Base-by-base conservation (phyloP, 2,797 vertebrate genomes). In the Alca torda region DNA sequence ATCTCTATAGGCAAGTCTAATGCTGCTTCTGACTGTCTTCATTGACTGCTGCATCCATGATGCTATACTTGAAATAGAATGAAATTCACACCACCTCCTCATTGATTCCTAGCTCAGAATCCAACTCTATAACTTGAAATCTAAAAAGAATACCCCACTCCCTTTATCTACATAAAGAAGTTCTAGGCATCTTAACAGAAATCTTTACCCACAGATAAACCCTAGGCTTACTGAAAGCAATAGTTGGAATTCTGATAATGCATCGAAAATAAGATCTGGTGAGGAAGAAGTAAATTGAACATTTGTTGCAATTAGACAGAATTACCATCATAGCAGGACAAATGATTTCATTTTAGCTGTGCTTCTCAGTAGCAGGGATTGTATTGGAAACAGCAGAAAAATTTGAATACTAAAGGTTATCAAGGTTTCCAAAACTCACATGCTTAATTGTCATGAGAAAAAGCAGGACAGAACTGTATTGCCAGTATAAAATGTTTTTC, bases 1-100 rank as follows among this genome's bases (percentile, higher is more conserved):
- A 31, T 90, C 90, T 87, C 87, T 73, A 68, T 13, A 87, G 17
- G 12, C 35, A 94, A 79, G 43, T 65, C 59, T 95, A 92, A 94
- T 75, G 56, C 17, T 57, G 16, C 26, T 90, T 93, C 91, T 92
- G 79, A 85, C 85, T 48, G 91, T 37, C 18, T 85, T 85, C 72
- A 78, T 83, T 94, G 88, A 87, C 61, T 92, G n/a, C 68, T 94
- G 30, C 16, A 83, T 69, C 45, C 68, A 69, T 30, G 60, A 93
- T 69, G 6, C 16, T 83, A 46, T 82, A 60, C 60, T 82, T 93
- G 83, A 96, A 96, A 78, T 31, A 87, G 57, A 68, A 90, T 50
- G 72, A 89, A 92, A 92, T 80, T 57, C 82, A 70, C 14, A 73
- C 26, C 31, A 85, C 33, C 30, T 90, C 59, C 20, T 93, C 50